phyloP scores from a whole-genome alignment of 2,113 vertebrate genomes.

The Equus przewalskii region DNA sequence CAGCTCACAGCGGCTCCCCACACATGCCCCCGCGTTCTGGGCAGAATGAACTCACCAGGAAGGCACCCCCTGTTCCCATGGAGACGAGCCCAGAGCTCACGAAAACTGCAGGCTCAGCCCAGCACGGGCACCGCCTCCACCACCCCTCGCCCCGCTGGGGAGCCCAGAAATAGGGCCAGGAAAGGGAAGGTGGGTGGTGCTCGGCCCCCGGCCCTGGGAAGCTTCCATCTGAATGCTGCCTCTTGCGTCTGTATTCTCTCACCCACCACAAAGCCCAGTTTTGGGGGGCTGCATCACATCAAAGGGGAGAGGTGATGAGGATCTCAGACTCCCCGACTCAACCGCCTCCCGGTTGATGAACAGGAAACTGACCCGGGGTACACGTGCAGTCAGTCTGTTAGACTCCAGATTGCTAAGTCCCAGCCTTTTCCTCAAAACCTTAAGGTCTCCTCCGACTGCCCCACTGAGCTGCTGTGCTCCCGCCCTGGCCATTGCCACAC shows the following conservation, averaged over 20 bases:
- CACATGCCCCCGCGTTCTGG: background rate
- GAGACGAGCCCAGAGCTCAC: conserved; percentile 63
- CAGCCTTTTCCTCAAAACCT: background rate
- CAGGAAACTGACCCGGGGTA: background rate
- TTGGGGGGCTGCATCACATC: background rate
- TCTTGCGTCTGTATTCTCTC: conserved; percentile 47
- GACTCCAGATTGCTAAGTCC: background rate
- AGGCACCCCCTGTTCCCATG: conserved; percentile 81
- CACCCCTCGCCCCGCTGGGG: conserved; percentile 64
- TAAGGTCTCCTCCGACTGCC: background rate
- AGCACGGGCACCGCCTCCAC: conserved; percentile 75
- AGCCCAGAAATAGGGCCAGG: conserved; percentile 77
- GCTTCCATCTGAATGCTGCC: conserved; percentile 65
- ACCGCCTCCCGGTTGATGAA: background rate
- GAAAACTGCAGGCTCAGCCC: conserved; percentile 71
- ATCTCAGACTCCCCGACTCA: background rate
- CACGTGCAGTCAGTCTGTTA: background rate
- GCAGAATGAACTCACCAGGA: conserved; percentile 74
- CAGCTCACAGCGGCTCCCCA: background rate
- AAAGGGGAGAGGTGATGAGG: background rate
- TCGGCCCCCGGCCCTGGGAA: conserved; percentile 41
- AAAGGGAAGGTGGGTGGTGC: conserved; percentile 73
- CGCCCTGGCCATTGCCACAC: background rate
- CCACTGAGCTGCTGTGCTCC: background rate
- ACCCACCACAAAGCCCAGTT: background rate